Conservation (phyloP, 2,113 vertebrate genomes). For the Elgaria multicarinata region DNA sequence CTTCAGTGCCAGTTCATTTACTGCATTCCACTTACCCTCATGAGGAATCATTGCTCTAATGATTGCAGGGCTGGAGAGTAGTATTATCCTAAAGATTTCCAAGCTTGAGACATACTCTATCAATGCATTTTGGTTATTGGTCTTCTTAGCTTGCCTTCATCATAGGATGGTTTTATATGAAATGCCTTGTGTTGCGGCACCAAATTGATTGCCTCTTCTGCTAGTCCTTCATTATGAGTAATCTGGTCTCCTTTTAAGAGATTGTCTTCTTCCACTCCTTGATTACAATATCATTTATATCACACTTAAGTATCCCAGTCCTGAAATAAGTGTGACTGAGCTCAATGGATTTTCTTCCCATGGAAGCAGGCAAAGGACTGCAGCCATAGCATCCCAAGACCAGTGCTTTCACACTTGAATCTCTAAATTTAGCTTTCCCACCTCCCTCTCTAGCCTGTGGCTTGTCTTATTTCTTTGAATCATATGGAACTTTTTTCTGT, state of each 20-base stretch:
- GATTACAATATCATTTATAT: not conserved
- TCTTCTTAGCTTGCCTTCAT: not conserved
- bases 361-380: too few species aligned
- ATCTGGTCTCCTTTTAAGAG: too few species aligned
- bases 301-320: not conserved
- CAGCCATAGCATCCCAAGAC: not conserved
- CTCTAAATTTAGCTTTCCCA: not conserved
- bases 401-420: not conserved
- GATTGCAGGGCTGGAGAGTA: not conserved
- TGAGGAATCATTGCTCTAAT: not conserved
- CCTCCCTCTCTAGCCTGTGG: not conserved
- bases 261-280: not conserved
- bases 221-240: not conserved
- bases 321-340: too few species aligned
- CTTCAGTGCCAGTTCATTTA: constrained; percentile 13
- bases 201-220: not conserved
- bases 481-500: not conserved
- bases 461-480: not conserved
- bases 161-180: not conserved
- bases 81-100: not conserved
- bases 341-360: not conserved
- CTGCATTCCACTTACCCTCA: not conserved
- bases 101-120: not conserved
- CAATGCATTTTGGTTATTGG: not conserved
- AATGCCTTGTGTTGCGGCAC: not conserved